Base-by-base conservation (phyloP, 2,888 invertebrate species). In the Hedya salicella region DNA sequence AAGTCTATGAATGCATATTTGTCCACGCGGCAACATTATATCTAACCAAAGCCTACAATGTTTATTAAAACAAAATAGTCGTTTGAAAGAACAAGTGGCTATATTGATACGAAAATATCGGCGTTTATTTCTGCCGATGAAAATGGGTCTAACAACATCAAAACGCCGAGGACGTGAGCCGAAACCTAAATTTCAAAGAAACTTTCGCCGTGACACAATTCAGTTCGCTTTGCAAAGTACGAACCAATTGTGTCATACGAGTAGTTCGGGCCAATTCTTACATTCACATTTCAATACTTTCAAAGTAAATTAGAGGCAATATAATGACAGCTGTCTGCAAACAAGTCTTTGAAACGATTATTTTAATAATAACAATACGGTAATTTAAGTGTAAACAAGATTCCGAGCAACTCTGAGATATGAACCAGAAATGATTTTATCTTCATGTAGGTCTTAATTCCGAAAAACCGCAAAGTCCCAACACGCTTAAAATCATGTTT, bases 121-220 rank as follows among this genome's bases (percentile, higher is more conserved):
- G 52, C 61, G 59, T 65, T 69, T 59, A 68, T 68, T 68, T 68
- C 61, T 54, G 52, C 60, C 61, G 64, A 53, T 53, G 40, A 69
- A 70, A 72, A 73, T 68, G 62, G 62, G 60, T 62, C 57, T 68
- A 73, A 73, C 71, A 71, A 71, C 69, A 70, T 73, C 70, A 72
- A 68, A 69, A 71, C n/a, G 68, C 65, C 59, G 42, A 56, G 70
- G 54, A 71, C 74, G 74, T 75, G 75, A 71, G 56, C 30, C 25
- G 75, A 73, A 76, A 73, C 62, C 53, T 60, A 62, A 69, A 59
- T 54, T 54, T 53, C 56, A 50, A 60, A 56, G 57, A 66, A 61
- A 68, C 63, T 62, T 62, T 68, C 67, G 11, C 56, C 40, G 30
- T 64, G 69, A 60, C 70, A 65, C 68, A 60, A 61, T 70, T 70